A percentile compares a stretch with the other conserved stretches of the same genome.
phyloP scores from a whole-genome alignment of 2,888 invertebrate species.

The Plebejus melissa region DNA sequence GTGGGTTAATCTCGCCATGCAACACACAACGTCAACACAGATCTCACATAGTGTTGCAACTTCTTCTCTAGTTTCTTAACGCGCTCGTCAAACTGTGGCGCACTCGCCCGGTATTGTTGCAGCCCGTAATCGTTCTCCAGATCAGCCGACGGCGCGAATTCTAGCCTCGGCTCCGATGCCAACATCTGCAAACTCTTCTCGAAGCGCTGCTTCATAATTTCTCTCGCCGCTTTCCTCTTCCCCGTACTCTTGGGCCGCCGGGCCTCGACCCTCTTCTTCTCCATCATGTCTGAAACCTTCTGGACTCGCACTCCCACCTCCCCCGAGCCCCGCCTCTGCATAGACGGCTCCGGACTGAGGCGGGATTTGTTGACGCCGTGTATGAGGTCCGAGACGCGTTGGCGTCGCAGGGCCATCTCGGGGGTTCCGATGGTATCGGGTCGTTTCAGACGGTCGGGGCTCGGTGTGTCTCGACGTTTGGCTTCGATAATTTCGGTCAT shows the following conservation, averaged over 20 bases:
- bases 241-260: slow-evolving; percentile 52
- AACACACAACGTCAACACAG: slow-evolving; percentile 52
- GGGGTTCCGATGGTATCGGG: slow-evolving; percentile 52
- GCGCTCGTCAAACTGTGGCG: slow-evolving; percentile 90
- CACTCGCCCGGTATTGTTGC: slow-evolving; percentile 90
- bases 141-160: slow-evolving; percentile 79
- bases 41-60: slow-evolving; percentile 70
- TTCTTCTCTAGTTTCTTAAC: slow-evolving; percentile 86
- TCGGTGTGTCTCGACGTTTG: slow-evolving; percentile 52
- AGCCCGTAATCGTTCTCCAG: slow-evolving; percentile 89
- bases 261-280: slow-evolving; percentile 81
- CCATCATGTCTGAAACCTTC: slow-evolving; percentile 85
- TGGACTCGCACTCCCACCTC: slow-evolving; percentile 82
- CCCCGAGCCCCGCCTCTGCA: slow-evolving; percentile 51
- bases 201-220: slow-evolving; percentile 88
- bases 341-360: slow-evolving; percentile 39
- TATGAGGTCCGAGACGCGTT: slow-evolving; percentile 57
- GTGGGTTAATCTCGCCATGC: slow-evolving; percentile 49
- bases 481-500: slow-evolving; percentile 66
- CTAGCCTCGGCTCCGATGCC: slow-evolving; percentile 85
- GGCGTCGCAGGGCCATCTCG: slow-evolving; percentile 59
- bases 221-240: slow-evolving; percentile 61
- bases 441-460: slow-evolving; percentile 51
- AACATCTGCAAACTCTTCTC: slow-evolving; percentile 93
- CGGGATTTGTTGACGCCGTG: slow-evolving; percentile 47